A percentile compares a stretch with the other conserved stretches of the same genome.
These are phyloP conservation scores for Chorisops tibialis DNA, from an alignment of 2,888 invertebrate genomes.

Conservation along the genomic window DNA sequence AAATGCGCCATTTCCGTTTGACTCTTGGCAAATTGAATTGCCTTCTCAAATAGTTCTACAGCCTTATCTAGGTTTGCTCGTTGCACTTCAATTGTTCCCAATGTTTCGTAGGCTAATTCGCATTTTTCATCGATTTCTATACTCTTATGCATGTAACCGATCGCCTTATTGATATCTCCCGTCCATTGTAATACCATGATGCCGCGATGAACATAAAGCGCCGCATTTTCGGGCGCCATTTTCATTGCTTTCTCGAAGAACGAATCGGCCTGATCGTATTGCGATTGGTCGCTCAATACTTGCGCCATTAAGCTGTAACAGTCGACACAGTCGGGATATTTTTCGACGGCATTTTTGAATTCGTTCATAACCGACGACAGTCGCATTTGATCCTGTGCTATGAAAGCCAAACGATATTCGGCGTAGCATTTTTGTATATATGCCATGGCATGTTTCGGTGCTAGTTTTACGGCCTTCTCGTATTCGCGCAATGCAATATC, in stretches of 20 bases:
- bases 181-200: slow-evolving; percentile 80
- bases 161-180: slow-evolving; percentile 75
- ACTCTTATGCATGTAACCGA: slow-evolving; percentile 74
- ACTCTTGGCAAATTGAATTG: slow-evolving; percentile 79
- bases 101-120: slow-evolving; percentile 91
- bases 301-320: slow-evolving; percentile 87
- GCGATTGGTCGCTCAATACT: slow-evolving; percentile 80
- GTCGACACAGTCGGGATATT: slow-evolving; percentile 82
- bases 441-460: slow-evolving; percentile 81
- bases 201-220: slow-evolving; percentile 83
- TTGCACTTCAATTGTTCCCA: slow-evolving; percentile 93
- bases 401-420: slow-evolving; percentile 71
- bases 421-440: slow-evolving; percentile 88
- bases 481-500: slow-evolving; percentile 80
- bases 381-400: slow-evolving; percentile 60
- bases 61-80: slow-evolving; percentile 76
- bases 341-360: slow-evolving; percentile 72
- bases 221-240: slow-evolving; percentile 80
- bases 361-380: slow-evolving; percentile 65
- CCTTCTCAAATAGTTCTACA: slow-evolving; percentile 82
- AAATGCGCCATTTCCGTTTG: slow-evolving; percentile 87
- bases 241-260: slow-evolving; percentile 77
- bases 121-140: slow-evolving; percentile 87
- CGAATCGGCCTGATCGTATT: slow-evolving; percentile 78
- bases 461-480: slow-evolving; percentile 74